Base-by-base conservation (phyloP, 2,888 invertebrate species). In the Tenthredo amoena region DNA sequence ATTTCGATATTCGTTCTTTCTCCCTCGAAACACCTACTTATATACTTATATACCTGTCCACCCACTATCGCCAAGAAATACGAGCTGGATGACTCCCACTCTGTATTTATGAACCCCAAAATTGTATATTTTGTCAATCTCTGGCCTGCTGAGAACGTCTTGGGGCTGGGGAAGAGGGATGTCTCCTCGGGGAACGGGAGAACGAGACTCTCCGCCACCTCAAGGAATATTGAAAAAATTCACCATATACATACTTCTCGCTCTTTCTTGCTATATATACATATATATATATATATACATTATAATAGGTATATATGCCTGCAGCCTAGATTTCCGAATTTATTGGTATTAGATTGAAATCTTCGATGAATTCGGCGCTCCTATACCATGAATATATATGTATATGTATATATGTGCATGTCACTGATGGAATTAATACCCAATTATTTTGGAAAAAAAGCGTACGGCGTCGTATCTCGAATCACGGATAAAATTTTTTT, bases 21-120 rank as follows among this genome's bases (percentile, higher is more conserved):
- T 18, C 15, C n/a, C 55, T n/a, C 55, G 55, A 55, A 7, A 55
- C 55, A 55, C 55, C 55, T n/a, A 55, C 55, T 55, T 55, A n/a
- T 55, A 55, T 55, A 55, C 55, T 15, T 71, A 18, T 18, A 5
- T 15, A 37, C n/a, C 31, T 18, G 31, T 18, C 47, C 50, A 10
- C 12, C 50, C 18, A 50, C 47, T 10, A 12, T 55, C 37, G 21
- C 31, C n/a, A 31, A 18, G 72, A 21, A 34, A 58, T 21, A n/a
- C 12, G 50, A 62, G 62, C 58, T 37, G 71, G 37, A 82, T 62
- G 81, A 82, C 82, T 71, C 71, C 65, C 85, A 83, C 85, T 83
- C 83, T 83, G 85, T 85, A 84, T 85, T 85, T 83, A 83, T 85
- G 85, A 83, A 83, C 58, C 83, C 77, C 15, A 58, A 83, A 85